Percentiles rank a stretch among this genome's conserved stretches.
phyloP scores from a whole-genome alignment of 2,113 vertebrate genomes.

The Cyprinodon tularosa region DNA sequence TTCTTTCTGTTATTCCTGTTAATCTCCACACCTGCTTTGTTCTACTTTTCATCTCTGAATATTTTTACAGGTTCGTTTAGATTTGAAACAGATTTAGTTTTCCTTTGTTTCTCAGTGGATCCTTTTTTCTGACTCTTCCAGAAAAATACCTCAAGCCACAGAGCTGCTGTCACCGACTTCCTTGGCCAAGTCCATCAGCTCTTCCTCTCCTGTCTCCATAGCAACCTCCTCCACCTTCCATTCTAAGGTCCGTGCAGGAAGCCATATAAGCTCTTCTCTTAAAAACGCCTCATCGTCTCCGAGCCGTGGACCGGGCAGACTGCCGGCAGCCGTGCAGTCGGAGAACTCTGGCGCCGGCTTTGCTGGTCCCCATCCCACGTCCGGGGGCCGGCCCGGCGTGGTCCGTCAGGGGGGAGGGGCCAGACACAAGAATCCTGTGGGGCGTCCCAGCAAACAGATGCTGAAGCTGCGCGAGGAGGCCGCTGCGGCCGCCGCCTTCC shows the following conservation, averaged over 20 bases:
- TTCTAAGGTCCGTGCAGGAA: conserved; percentile 77
- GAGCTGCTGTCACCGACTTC: conserved; percentile 73
- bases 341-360: conserved; percentile 71
- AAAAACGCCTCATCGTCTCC: conserved; percentile 70
- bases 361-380: conserved; percentile 61
- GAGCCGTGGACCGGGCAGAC: conserved; percentile 62
- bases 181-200: conserved; percentile 52
- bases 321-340: conserved; percentile 29
- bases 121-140: conserved; percentile 51
- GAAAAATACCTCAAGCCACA: conserved; percentile 90
- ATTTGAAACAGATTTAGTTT: neutral
- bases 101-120: neutral
- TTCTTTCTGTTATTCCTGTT: no score
- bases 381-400: conserved; percentile 73
- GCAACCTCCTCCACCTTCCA: conserved; percentile 62
- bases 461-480: conserved; percentile 79
- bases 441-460: conserved; percentile 84
- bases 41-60: no score
- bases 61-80: no score
- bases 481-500: conserved; percentile 73
- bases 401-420: conserved; percentile 73
- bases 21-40: no score
- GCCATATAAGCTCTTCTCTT: conserved; percentile 68
- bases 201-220: conserved; percentile 49
- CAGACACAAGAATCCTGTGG: conserved; percentile 81